These are phyloP conservation scores for Drosophila macrothrix DNA, from an alignment of 2,888 invertebrate species.

Conservation along the genomic window DNA sequence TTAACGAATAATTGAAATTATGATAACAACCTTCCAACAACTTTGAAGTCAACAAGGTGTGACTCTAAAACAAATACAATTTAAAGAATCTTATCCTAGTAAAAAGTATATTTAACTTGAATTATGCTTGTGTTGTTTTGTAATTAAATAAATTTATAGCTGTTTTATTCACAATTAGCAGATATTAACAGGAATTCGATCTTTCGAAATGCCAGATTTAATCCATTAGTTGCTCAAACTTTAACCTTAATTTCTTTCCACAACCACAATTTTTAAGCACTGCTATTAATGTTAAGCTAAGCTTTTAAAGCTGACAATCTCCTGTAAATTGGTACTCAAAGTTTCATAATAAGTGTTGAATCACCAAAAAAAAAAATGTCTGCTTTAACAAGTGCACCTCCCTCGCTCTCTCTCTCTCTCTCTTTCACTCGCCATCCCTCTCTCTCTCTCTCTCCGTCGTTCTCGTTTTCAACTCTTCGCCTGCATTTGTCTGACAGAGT, in stretches of 20 bases:
- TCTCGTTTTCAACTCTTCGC: constrained; percentile 3
- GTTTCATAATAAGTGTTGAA: neutral
- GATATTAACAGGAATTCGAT: neutral
- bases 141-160: neutral
- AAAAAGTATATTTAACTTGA: neutral
- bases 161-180: neutral
- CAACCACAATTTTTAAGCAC: neutral
- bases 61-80: constrained; percentile 9
- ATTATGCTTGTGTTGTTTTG: neutral
- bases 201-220: neutral
- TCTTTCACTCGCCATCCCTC: neutral
- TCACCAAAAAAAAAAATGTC: too few relatives aligned
- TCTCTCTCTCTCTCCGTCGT: neutral
- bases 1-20: constrained; percentile 44
- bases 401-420: neutral
- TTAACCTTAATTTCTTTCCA: neutral
- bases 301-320: neutral
- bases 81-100: neutral
- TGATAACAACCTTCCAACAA: constrained; percentile 34
- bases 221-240: neutral
- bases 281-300: neutral
- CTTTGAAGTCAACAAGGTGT: constrained; percentile 17
- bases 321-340: neutral
- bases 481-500: constrained; percentile 42
- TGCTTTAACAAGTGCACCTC: constrained; percentile 19